Percentiles rank a stretch among this genome's conserved stretches.
Evolutionary conservation across 2,113 vertebrate genomes (phyloP).

Genomic region (Hippotragus niger): DNA sequence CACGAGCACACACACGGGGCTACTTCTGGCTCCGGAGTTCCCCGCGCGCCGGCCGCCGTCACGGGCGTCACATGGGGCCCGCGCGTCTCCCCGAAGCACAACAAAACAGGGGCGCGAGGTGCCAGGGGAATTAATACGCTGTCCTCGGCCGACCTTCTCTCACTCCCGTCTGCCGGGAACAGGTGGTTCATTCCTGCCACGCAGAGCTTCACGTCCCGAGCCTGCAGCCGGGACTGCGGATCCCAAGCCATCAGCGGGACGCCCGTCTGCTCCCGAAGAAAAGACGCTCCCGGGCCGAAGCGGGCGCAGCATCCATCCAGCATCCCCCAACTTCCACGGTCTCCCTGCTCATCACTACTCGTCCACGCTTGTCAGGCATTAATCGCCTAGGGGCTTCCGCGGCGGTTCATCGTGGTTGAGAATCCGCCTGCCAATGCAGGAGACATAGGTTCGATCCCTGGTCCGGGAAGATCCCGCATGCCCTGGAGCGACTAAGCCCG

Average conservation of each 20-base stretch:
- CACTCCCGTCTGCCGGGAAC: neutral
- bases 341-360: neutral
- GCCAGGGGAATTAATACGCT: neutral
- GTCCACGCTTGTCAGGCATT: neutral
- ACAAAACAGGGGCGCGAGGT: neutral
- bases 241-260: neutral
- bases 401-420: neutral
- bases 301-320: neutral
- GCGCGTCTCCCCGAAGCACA: neutral
- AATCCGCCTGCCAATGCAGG: neutral
- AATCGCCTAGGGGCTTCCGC: neutral
- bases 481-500: neutral
- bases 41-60: fast-evolving
- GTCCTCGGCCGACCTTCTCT: slow-evolving; percentile 24
- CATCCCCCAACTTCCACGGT: neutral
- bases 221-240: neutral
- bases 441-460: neutral
- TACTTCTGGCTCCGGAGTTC: neutral
- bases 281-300: neutral
- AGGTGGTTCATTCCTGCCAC: neutral
- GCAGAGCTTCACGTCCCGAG: neutral
- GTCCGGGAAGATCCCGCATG: neutral
- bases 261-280: neutral
- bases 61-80: neutral
- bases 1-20: neutral